These are phyloP conservation scores for Drosophila kambysellisi DNA, from an alignment of 2,888 invertebrate genomes.

Conservation along the genomic window DNA sequence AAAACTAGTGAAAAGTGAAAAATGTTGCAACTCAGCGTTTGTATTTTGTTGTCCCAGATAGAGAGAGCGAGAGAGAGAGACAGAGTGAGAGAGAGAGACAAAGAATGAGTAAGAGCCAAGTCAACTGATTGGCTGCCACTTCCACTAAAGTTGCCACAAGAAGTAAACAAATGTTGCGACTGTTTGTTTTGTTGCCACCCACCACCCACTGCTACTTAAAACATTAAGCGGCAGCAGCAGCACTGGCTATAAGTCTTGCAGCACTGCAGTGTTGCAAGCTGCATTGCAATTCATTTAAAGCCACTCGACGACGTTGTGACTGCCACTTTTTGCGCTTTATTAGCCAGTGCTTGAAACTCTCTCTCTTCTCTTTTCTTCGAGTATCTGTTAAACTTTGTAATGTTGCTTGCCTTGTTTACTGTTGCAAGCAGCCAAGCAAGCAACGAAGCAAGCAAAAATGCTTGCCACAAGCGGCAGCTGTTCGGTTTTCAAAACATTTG, in stretches of 20 bases:
- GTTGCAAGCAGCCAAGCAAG: not conserved
- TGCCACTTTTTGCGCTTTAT: conserved; percentile 37
- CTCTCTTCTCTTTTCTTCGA: not conserved
- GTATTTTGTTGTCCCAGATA: conserved; percentile 42
- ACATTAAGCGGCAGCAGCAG: conserved; percentile 35
- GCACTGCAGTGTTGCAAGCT: conserved; percentile 37
- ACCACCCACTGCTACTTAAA: conserved; percentile 26
- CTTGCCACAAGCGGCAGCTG: conserved; percentile 18
- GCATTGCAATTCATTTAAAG: conserved; percentile 59
- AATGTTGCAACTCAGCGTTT: conserved; percentile 65
- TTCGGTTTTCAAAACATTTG: conserved; percentile 9
- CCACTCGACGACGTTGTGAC: conserved; percentile 46
- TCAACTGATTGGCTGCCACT: conserved; percentile 66
- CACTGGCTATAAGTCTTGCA: not conserved
- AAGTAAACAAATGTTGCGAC: conserved; percentile 70
- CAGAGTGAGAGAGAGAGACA: not conserved
- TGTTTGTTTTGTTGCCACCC: conserved; percentile 22
- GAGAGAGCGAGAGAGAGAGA: not conserved
- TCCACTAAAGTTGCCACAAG: conserved; percentile 55
- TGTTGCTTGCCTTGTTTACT: conserved; percentile 3
- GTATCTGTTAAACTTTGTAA: conserved; percentile 25
- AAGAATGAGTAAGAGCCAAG: conserved; percentile 32
- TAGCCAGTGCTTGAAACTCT: conserved; percentile 22
- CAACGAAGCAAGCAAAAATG: conserved; percentile 1
- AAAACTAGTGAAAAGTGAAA: conserved; percentile 61